Evolutionary conservation across 2,888 invertebrate genomes (phyloP).

Genomic region (Steinernema hermaphroditum): DNA sequence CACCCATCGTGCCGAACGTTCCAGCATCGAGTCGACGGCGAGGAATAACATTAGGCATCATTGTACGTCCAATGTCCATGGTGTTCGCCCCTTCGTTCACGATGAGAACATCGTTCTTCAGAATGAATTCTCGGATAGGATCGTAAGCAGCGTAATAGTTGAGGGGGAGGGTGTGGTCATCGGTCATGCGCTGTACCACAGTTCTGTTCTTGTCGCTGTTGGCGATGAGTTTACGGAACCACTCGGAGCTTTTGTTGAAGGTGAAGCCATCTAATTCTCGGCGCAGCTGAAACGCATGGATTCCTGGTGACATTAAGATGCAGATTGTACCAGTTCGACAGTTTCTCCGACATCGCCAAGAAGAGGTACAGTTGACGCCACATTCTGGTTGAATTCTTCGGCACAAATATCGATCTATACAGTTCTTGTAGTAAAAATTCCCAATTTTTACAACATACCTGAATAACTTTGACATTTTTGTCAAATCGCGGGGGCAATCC

Average conservation of each 20-base stretch:
- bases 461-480: slow-evolving; percentile 83
- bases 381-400: slow-evolving; percentile 90
- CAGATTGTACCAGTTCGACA: slow-evolving; percentile 36
- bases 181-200: slow-evolving; percentile 73
- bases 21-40: slow-evolving; percentile 86
- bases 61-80: slow-evolving; percentile 93
- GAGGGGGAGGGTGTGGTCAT: slow-evolving; percentile 77
- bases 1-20: slow-evolving; percentile 77
- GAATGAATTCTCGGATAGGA: slow-evolving; percentile 68
- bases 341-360: slow-evolving; percentile 75
- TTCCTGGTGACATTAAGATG: neutral
- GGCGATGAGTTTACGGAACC: slow-evolving; percentile 47
- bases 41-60: slow-evolving; percentile 81
- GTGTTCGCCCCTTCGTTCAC: slow-evolving; percentile 97
- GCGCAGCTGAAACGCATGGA: slow-evolving; percentile 26
- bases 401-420: slow-evolving; percentile 80
- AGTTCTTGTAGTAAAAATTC: slow-evolving; percentile 6
- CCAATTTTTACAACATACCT: slow-evolving; percentile 70
- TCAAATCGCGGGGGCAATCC: slow-evolving; percentile 84
- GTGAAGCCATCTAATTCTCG: slow-evolving; percentile 47
- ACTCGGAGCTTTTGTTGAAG: slow-evolving; percentile 45
- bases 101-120: slow-evolving; percentile 76
- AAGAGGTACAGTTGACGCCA: slow-evolving; percentile 78
- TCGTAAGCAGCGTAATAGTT: slow-evolving; percentile 92
- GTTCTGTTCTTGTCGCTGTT: slow-evolving; percentile 53